Evolutionary conservation across 2,113 vertebrate genomes (phyloP).

Genomic region (Muntiacus reevesi): DNA sequence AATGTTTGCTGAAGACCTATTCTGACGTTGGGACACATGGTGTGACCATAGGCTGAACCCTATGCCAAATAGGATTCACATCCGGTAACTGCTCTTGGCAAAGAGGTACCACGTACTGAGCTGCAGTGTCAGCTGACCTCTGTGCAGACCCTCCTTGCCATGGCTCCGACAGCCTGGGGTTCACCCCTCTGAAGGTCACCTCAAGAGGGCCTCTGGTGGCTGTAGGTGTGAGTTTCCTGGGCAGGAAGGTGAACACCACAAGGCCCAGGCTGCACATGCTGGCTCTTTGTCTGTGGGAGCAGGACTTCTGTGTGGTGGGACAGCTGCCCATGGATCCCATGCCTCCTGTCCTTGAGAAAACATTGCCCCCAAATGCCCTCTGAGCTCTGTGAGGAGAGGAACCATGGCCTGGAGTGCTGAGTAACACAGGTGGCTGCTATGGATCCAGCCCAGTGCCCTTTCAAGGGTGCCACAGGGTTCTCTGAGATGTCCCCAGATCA

Average conservation of each 20-base stretch:
- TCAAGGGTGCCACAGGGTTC: not conserved
- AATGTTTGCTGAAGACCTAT: not conserved
- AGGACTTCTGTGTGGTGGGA: not conserved
- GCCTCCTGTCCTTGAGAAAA: not conserved
- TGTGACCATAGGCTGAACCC: not conserved
- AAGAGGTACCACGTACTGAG: not conserved
- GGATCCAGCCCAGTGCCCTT: too few species aligned
- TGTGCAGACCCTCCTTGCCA: fast-evolving
- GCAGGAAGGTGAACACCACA: not conserved
- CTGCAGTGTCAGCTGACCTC: not conserved
- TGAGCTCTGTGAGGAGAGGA: not conserved
- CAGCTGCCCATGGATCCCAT: not conserved
- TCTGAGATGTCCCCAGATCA: fast-evolving
- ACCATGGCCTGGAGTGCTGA: not conserved
- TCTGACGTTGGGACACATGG: not conserved
- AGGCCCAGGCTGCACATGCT: not conserved
- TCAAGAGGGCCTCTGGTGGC: not conserved
- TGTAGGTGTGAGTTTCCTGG: not conserved
- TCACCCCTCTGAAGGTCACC: not conserved
- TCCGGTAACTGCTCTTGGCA: not conserved
- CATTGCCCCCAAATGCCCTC: too few species aligned
- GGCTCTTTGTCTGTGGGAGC: not conserved
- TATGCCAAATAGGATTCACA: not conserved
- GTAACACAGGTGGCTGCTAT: not conserved
- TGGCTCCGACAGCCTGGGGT: not conserved